Evolutionary conservation across 1,140 invertebrate genomes (phyloP), one percentile per base, ranked within the genome.

Genomic region (Polypedilum pembai): DNA sequence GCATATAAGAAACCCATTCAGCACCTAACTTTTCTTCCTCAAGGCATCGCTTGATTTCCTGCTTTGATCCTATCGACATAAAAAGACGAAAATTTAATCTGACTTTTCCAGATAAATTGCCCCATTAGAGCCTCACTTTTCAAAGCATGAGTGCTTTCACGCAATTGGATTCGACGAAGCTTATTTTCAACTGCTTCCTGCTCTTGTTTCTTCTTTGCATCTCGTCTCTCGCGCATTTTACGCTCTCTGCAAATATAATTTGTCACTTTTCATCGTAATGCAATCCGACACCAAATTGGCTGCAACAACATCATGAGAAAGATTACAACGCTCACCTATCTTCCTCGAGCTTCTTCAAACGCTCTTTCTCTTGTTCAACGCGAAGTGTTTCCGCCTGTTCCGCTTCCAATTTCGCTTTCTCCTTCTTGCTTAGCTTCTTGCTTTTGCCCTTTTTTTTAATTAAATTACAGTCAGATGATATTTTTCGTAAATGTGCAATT

Each of bases 1-100:
- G 83, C 79, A 89, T 82, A 76, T 86, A 89, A 41, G 86, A 83
- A 40, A 83, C 75, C 89, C 89, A 90, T 80, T 90, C 65, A 20
- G 17, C 18, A 8, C 12, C 17, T 8, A 21, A 18, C 20, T 69
- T 69, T 20, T 69, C 65, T 0, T 8, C 7, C 8, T 20, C 20
- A 0, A 69, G 65, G 1, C 20, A 18, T 1, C 10, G 15, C 10
- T 69, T 69, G 65, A 69, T 69, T 20, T 69, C 65, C 1, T 18
- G 17, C 17, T 81, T 73, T 75, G 77, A 17, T 80, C 77, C 17
- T 80, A 82, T 74, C 76, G 5, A 5, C 5, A 33, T 33, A 33
- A 33, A 33, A 33, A 33, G 24, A 33, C 5, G 5, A 33, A 18
- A 66, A 20, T 18, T 18, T 7, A 18, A 66, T 8, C 0, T 18